Conservation (phyloP, 2,113 vertebrate genomes). For the Corydoras sp. region DNA sequence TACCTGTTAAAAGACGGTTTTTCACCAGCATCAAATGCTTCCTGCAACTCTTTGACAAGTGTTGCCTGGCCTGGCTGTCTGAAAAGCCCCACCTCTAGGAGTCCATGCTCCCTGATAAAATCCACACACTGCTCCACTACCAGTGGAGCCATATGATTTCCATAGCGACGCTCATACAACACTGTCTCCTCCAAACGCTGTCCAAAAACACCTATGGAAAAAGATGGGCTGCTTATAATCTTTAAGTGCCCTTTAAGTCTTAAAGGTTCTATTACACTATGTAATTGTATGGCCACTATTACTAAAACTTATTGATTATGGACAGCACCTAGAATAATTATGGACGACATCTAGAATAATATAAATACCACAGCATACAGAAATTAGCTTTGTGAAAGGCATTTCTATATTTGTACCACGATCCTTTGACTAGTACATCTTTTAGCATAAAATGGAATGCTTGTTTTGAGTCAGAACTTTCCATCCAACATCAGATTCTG, state of each 20-base stretch:
- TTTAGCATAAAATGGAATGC: too few relatives aligned
- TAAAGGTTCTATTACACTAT: neutral
- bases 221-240: neutral
- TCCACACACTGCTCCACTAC: constrained; percentile 71
- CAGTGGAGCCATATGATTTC: constrained; percentile 63
- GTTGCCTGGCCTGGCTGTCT: constrained; percentile 67
- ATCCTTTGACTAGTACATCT: too few relatives aligned
- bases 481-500: too few relatives aligned
- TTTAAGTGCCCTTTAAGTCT: neutral
- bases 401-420: too few relatives aligned
- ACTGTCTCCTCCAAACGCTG: constrained; percentile 71
- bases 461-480: too few relatives aligned
- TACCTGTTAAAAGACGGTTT: constrained; percentile 69
- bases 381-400: too few relatives aligned
- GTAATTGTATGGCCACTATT: too few relatives aligned
- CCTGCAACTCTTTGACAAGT: constrained; percentile 67
- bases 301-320: too few relatives aligned
- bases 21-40: constrained; percentile 69
- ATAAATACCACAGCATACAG: too few relatives aligned
- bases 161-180: constrained; percentile 66
- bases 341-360: too few relatives aligned
- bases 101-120: constrained; percentile 64
- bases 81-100: constrained; percentile 70
- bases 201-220: constrained; percentile 62
- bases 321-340: too few relatives aligned